Conservation (phyloP, 1,140 invertebrate genomes). For the Kradibia gibbosae region DNA sequence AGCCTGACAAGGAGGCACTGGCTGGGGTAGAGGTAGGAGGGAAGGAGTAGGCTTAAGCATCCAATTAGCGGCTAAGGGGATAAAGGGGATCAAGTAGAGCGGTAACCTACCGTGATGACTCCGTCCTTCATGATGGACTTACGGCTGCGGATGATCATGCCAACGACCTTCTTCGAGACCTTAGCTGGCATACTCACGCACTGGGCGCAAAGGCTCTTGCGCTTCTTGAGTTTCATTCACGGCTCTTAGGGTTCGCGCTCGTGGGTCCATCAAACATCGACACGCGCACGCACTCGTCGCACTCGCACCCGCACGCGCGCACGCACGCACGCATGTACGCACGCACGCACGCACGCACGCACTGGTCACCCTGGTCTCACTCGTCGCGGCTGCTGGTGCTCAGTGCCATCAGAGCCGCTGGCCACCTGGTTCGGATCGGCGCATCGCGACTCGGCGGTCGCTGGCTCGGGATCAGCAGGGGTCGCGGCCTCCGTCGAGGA, state of each 20-base stretch:
- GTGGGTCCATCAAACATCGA: not conserved
- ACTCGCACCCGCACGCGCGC: not conserved
- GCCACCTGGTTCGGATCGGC: not conserved
- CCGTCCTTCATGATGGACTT: constrained; percentile 82
- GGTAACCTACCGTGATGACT: constrained; percentile 77
- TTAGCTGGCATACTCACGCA: constrained; percentile 75
- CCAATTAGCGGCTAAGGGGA: constrained; percentile 1
- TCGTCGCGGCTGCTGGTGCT: not conserved
- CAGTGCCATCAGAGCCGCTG: not conserved
- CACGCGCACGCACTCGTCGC: not conserved
- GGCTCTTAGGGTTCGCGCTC: not conserved
- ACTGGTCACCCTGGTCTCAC: not conserved
- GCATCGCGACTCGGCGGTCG: not conserved
- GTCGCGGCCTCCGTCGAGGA: no score
- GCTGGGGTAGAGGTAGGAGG: no score
- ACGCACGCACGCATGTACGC: not conserved
- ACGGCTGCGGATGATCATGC: constrained; percentile 82
- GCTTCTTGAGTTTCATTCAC: constrained; percentile 72
- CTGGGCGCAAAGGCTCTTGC: constrained; percentile 71
- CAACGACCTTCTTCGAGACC: constrained; percentile 76
- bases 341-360: not conserved
- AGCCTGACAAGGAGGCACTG: no score
- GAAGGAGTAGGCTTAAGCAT: not conserved
- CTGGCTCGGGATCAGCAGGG: not conserved
- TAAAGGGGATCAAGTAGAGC: not conserved